Conservation (phyloP, 23 tunicate species). For the Trididemnum nubilum region DNA sequence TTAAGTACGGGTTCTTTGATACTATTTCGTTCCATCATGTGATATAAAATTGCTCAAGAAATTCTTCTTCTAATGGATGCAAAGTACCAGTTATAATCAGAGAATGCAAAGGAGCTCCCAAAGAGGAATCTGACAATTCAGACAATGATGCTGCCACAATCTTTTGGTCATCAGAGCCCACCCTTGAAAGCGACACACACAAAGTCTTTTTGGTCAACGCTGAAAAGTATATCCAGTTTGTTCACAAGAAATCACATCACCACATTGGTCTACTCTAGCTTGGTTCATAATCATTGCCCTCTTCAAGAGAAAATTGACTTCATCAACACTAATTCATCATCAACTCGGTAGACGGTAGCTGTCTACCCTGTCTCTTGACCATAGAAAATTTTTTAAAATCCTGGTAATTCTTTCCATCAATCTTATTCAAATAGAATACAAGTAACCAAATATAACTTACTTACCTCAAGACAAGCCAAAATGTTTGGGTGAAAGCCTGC, state of each 20-base stretch:
- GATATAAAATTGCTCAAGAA: slow-evolving; percentile 58
- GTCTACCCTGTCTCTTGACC: too few relatives aligned
- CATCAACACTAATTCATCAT: too few relatives aligned
- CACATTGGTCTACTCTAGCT: neutral
- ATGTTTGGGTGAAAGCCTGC: too few relatives aligned
- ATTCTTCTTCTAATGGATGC: slow-evolving; percentile 94
- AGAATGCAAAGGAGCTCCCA: slow-evolving; percentile 93
- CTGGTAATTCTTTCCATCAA: too few relatives aligned
- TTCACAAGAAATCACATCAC: neutral
- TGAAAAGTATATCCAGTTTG: slow-evolving; percentile 23
- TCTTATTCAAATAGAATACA: too few relatives aligned
- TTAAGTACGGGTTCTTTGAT: too few relatives aligned
- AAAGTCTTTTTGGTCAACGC: slow-evolving; percentile 54
- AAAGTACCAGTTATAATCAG: slow-evolving; percentile 86
- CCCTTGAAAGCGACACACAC: slow-evolving; percentile 78
- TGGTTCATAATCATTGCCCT: too few relatives aligned
- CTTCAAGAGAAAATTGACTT: too few relatives aligned
- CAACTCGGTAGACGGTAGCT: too few relatives aligned
- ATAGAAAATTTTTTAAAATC: too few relatives aligned
- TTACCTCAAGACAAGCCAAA: too few relatives aligned
- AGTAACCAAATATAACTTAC: too few relatives aligned
- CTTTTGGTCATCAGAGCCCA: slow-evolving; percentile 92
- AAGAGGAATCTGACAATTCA: slow-evolving; percentile 48
- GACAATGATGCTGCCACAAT: slow-evolving; percentile 71
- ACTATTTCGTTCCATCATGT: neutral